Evolutionary conservation across 1,140 invertebrate species (phyloP), one percentile per base, ranked within the genome.

Genomic region (Zophobas atratus): DNA sequence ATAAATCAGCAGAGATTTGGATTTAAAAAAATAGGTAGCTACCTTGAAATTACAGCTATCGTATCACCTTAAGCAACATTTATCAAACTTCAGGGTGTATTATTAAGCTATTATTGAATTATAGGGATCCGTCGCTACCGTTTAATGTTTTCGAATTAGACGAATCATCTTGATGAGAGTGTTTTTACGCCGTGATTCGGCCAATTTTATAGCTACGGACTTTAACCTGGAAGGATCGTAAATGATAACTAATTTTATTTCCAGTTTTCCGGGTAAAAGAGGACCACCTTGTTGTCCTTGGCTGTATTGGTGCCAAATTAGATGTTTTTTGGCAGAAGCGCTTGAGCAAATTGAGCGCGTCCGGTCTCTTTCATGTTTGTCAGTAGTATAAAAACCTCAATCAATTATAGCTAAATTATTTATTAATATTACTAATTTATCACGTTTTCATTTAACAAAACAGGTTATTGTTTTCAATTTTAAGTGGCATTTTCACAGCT

Each of bases 91-190:
- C 38, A 48, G 32, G 41, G 48, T 53, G 51, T 73, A 35, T 48
- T 73, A 73, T 73, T 73, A 73, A 56, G 71, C 55, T 20, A 43
- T 73, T 73, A 73, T 73, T 53, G 51, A 72, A 72, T 72, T 72
- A 72, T 38, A 73, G 38, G 55, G 49, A 20, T 39, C 43, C 41
- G 38, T 56, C 38, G 71, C 71, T 73, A 73, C 71, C 35, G 71
- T 73, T 73, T 73, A 73, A 73, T 73, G 39, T 51, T 56, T 38
- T 53, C n/a, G 20, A 73, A 73, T 56, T 67, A 67, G 60, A n/a
- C 60, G 60, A 67, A 67, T 67, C 60, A 67, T 67, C 60, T 41
- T 67, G 6, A 43, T 2, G 60, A 51, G 49, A 20, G 2, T 20
- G 49, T 51, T 51, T 2, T 4, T 51, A 4, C 20, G 20, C 49